phyloP scores from a whole-genome alignment of 2,888 invertebrate genomes.

The Drosophila mimetica region DNA sequence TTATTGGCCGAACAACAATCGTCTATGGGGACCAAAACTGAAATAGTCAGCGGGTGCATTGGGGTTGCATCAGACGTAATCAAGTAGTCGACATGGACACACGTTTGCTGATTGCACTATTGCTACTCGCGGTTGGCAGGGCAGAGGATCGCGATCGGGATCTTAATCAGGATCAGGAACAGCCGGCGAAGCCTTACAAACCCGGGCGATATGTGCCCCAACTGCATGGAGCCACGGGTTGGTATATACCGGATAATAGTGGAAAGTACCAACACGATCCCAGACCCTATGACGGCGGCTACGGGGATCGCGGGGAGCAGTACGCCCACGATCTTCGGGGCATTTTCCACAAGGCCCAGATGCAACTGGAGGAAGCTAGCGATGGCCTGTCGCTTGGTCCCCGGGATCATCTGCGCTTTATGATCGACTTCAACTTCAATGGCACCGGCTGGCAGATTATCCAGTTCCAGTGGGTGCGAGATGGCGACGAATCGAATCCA shows the following conservation, averaged over 20 bases:
- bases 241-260: conserved; percentile 86
- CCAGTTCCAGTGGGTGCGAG: conserved; percentile 80
- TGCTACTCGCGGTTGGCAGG: conserved; percentile 14
- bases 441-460: conserved; percentile 83
- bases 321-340: conserved; percentile 71
- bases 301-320: conserved; percentile 85
- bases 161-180: conserved; percentile 5
- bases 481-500: conserved; percentile 71
- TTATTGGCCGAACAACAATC: conserved; percentile 41
- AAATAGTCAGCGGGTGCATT: conserved; percentile 55
- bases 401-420: conserved; percentile 77
- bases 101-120: conserved; percentile 42
- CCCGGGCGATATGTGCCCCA: conserved; percentile 77
- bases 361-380: conserved; percentile 49
- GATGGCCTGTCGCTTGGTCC: conserved; percentile 63
- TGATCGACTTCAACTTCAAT: conserved; percentile 80
- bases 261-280: conserved; percentile 86
- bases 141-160: conserved; percentile 11
- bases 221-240: conserved; percentile 84
- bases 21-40: conserved; percentile 35
- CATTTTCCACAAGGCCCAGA: conserved; percentile 52
- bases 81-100: conserved; percentile 57
- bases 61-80: conserved; percentile 56
- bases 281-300: conserved; percentile 85
- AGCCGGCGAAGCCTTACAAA: conserved; percentile 16